phyloP scores from a whole-genome alignment of 2,113 vertebrate species.

The Cyanocitta stelleri region DNA sequence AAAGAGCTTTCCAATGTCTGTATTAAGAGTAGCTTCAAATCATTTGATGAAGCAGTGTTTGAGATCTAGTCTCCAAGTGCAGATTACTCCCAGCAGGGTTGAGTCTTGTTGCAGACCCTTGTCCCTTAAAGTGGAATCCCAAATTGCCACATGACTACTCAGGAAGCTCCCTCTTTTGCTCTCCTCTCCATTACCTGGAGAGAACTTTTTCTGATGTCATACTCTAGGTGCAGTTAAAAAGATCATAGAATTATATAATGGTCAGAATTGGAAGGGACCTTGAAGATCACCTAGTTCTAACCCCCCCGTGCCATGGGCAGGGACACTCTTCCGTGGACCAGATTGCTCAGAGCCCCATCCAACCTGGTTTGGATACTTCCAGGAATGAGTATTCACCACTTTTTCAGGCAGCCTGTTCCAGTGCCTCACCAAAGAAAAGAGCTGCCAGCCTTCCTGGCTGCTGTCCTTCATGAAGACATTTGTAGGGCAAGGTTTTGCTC shows the following conservation, averaged over 20 bases:
- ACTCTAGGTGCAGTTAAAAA: not conserved
- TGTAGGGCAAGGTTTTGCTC: not conserved
- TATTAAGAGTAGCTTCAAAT: not conserved
- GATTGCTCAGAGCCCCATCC: not conserved
- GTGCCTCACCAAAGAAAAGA: not conserved
- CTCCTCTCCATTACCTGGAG: too few relatives aligned
- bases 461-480: not conserved
- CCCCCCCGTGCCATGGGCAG: rapidly evolving
- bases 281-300: not conserved
- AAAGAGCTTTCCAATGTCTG: not conserved
- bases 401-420: not conserved
- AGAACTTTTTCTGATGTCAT: rapidly evolving
- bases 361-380: not conserved
- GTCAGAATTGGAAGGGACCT: not conserved
- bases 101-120: not conserved
- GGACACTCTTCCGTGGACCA: not conserved
- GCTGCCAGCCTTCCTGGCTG: not conserved
- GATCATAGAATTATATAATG: not conserved
- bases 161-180: not conserved
- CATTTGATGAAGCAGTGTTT: not conserved
- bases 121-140: not conserved
- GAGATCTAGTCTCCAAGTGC: not conserved
- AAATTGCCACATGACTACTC: not conserved
- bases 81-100: not conserved
- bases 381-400: too few relatives aligned